Conservation (phyloP, 2,888 invertebrate species). For the Dasypolia templi region DNA sequence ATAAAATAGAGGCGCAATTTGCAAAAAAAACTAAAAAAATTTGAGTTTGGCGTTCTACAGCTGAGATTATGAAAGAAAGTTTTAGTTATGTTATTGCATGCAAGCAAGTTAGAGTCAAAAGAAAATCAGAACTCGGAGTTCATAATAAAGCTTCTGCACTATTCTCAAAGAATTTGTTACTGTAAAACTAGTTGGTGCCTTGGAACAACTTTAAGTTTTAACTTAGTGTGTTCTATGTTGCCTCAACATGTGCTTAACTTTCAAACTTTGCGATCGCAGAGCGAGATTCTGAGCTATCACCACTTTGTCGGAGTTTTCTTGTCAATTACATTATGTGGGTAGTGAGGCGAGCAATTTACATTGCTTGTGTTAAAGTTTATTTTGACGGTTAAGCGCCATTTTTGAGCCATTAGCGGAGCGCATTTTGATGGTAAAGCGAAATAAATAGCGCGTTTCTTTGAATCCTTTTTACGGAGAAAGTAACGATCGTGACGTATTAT, state of each 20-base stretch:
- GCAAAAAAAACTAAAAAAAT: too few relatives aligned
- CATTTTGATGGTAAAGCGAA: neutral
- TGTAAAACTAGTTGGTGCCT: constrained; percentile 20
- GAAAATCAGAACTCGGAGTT: constrained; percentile 15
- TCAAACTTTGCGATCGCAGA: constrained; percentile 36
- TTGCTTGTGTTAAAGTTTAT: neutral
- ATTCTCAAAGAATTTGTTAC: constrained; percentile 33
- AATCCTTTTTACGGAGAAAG: neutral
- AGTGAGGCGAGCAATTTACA: constrained; percentile 6
- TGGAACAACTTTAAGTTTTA: constrained; percentile 38
- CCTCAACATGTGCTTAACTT: constrained; percentile 50
- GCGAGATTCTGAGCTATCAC: constrained; percentile 31
- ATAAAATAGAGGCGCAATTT: too few relatives aligned
- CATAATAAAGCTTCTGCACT: neutral
- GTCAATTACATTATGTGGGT: constrained; percentile 39
- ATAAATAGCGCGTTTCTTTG: neutral
- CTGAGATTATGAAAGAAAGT: too few relatives aligned
- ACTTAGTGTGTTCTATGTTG: constrained; percentile 28
- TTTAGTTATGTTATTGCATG: neutral
- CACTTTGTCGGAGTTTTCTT: constrained; percentile 25
- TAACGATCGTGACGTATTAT: neutral
- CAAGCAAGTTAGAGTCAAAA: neutral
- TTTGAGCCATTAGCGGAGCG: neutral
- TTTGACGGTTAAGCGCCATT: neutral
- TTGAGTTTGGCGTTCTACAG: too few relatives aligned